phyloP scores from a whole-genome alignment of 53 echinoderm and acorn worm species.

The Holothuria leucospilota region DNA sequence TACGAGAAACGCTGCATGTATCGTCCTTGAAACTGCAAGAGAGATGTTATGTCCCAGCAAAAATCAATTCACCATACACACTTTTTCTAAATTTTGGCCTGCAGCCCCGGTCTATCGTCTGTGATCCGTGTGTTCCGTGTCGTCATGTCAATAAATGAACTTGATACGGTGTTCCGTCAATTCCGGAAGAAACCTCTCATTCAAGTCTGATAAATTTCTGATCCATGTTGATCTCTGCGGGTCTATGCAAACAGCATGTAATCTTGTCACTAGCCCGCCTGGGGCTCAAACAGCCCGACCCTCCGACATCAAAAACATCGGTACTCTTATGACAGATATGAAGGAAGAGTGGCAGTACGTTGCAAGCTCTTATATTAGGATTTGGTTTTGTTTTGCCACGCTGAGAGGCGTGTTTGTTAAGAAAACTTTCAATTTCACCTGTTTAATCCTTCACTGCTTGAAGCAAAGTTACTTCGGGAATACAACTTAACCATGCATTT shows the following conservation, averaged over 20 bases:
- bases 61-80: too few relatives aligned
- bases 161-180: slow-evolving; percentile 24
- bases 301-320: not conserved
- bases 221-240: slow-evolving; percentile 38
- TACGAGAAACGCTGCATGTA: too few relatives aligned
- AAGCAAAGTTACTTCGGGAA: slow-evolving; percentile 1
- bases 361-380: slow-evolving; percentile 6
- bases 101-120: too few relatives aligned
- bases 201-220: not conserved
- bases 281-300: slow-evolving; percentile 25
- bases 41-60: too few relatives aligned
- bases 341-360: not conserved
- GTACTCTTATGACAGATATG: not conserved
- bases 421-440: slow-evolving; percentile 44
- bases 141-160: slow-evolving; percentile 34
- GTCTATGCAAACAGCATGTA: slow-evolving; percentile 39
- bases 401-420: slow-evolving; percentile 33
- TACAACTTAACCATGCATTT: not conserved
- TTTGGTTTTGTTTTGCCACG: slow-evolving; percentile 35
- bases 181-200: slow-evolving; percentile 35
- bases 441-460: slow-evolving; percentile 42
- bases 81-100: too few relatives aligned
- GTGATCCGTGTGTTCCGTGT: too few relatives aligned
- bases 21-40: too few relatives aligned
- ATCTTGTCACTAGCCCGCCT: slow-evolving; percentile 19